Evolutionary conservation across 2,113 vertebrate genomes (phyloP).

Genomic region (Corythornis cristatus): DNA sequence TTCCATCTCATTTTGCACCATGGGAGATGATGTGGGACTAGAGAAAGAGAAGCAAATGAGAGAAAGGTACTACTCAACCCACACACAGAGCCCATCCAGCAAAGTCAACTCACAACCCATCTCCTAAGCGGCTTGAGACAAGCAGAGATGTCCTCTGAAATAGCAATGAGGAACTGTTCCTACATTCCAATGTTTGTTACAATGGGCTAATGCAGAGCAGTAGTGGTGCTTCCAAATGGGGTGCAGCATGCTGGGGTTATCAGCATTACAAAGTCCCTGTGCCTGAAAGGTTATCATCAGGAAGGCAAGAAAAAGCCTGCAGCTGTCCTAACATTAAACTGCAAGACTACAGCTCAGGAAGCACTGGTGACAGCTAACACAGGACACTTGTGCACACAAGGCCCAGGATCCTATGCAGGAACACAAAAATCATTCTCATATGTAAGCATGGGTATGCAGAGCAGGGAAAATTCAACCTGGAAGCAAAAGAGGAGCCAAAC

Average conservation of each 20-base stretch:
- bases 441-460: neutral
- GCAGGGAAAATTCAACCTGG: neutral
- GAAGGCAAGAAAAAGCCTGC: neutral
- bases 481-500: neutral
- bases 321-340: neutral
- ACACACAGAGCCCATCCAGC: neutral
- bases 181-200: neutral
- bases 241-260: neutral
- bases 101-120: neutral
- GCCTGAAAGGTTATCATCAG: neutral
- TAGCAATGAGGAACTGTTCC: neutral
- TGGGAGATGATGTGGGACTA: rapidly evolving
- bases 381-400: rapidly evolving
- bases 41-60: neutral
- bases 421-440: neutral
- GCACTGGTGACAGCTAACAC: neutral
- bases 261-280: neutral
- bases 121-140: neutral
- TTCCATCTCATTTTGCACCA: neutral
- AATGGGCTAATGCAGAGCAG: neutral
- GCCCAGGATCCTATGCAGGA: neutral
- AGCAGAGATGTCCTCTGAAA: neutral
- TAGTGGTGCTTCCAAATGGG: too few relatives aligned
- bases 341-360: neutral
- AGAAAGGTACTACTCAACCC: neutral